Evolutionary conservation across 2,888 invertebrate species (phyloP), one percentile per base, ranked within the genome.

Genomic region (Drosophila birchii): DNA sequence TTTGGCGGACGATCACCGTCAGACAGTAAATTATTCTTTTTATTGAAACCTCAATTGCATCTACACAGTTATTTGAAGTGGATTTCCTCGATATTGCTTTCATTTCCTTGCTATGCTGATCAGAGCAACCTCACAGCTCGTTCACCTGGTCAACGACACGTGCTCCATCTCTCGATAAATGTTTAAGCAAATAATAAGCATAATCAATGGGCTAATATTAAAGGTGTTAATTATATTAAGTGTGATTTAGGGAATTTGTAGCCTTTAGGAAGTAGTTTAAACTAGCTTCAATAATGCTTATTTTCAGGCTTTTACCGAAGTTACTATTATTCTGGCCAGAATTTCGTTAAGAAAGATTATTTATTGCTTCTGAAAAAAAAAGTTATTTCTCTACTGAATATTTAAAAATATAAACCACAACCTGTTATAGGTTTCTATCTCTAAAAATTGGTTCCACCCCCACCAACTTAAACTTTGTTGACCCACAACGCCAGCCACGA

Each of bases 111-210:
- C 36, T 11, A 14, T 11, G 12, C 18, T 6, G 9, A 34, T 14
- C 9, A 8, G 51, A 47, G 44, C 44, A 44, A 23, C 16, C 29
- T 16, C 44, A 7, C 23, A 20, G 23, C 36, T 14, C 29, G 53
- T 8, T 55, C 54, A 57, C 69, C 32, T 80, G 69, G 63, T 34
- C 32, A 60, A 39, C 34, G 73, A 39, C 86, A 82, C 82, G 78
- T 82, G 82, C 80, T 69, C 56, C 45, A 23, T n/a, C 32, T 47
- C 32, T 20, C 55, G 67, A 29, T 67, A 88, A 88, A 47, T 76
- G 68, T 8, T 75, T 76, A 34, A 6, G 49, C 51, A 76, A 75
- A 78, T 66, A 67, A 23, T 49, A 41, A 63, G 55, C 61, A 44
- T 18, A 58, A 41, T 23, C 29, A 20, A 38, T 56, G 23, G 20